Evolutionary conservation across 1,140 invertebrate species (phyloP).

Genomic region (Drosophila ironensis): DNA sequence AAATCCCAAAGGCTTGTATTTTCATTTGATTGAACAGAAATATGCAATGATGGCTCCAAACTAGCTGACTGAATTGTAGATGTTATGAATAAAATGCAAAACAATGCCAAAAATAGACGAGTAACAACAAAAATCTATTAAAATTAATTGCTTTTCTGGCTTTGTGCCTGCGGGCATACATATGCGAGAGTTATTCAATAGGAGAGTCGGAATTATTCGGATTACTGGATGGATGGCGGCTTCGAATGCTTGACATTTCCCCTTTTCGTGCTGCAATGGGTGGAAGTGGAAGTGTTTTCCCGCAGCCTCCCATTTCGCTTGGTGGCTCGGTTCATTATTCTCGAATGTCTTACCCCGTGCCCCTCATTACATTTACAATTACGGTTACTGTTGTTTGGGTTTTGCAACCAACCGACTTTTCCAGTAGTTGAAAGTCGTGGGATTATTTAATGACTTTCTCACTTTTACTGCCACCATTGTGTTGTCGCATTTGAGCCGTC

Average conservation of each 20-base stretch:
- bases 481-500: slow-evolving; percentile 9
- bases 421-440: slow-evolving; percentile 47
- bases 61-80: too few species aligned
- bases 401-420: slow-evolving; percentile 26
- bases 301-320: neutral
- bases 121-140: slow-evolving; percentile 11
- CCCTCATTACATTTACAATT: slow-evolving; percentile 10
- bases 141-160: slow-evolving; percentile 27
- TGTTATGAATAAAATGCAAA: neutral
- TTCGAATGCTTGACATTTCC: slow-evolving; percentile 35
- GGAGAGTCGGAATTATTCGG: slow-evolving; percentile 15
- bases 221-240: slow-evolving; percentile 25
- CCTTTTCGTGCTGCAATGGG: slow-evolving; percentile 13
- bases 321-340: slow-evolving; percentile 21
- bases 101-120: neutral
- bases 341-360: slow-evolving; percentile 8
- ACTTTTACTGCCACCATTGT: slow-evolving; percentile 40
- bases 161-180: too few species aligned
- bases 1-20: too few species aligned
- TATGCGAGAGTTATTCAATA: slow-evolving; percentile 28
- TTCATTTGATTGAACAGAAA: too few species aligned
- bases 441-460: slow-evolving; percentile 48
- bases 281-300: slow-evolving; percentile 27
- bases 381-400: too few species aligned
- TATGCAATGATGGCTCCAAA: too few species aligned